Conservation (phyloP, 1,140 invertebrate genomes). For the Hyposmocoma kahamanoa region DNA sequence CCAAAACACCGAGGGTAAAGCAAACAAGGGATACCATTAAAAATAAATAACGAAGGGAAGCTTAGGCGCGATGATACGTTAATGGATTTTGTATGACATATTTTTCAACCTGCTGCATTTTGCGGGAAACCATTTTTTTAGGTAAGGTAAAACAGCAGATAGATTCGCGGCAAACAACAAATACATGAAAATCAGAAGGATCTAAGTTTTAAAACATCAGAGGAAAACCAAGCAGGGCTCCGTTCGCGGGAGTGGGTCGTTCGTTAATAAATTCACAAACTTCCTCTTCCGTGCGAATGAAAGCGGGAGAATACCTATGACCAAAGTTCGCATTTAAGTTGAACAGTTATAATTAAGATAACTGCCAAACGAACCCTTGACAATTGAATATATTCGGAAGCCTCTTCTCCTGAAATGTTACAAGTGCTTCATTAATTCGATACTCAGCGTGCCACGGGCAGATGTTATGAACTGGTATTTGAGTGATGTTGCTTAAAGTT, state of each 20-base stretch:
- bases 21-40: background rate
- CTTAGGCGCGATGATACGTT: conserved; percentile 10
- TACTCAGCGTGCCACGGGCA: background rate
- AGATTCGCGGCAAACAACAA: too few relatives aligned
- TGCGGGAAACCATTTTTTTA: too few relatives aligned
- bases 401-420: background rate
- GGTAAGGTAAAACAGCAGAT: too few relatives aligned
- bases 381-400: background rate
- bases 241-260: background rate
- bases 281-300: conserved; percentile 4
- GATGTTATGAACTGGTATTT: background rate
- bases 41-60: background rate
- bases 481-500: background rate
- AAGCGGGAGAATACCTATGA: conserved; percentile 3
- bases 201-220: conserved; percentile 6
- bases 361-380: conserved; percentile 6
- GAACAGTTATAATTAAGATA: conserved; percentile 13
- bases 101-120: too few relatives aligned
- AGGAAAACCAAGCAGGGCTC: background rate
- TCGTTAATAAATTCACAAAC: conserved; percentile 13
- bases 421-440: background rate
- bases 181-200: background rate
- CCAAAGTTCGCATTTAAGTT: background rate
- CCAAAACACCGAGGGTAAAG: background rate
- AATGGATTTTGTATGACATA: background rate